Conservation (phyloP, 2,888 invertebrate species). For the Machimus atricapillus region DNA sequence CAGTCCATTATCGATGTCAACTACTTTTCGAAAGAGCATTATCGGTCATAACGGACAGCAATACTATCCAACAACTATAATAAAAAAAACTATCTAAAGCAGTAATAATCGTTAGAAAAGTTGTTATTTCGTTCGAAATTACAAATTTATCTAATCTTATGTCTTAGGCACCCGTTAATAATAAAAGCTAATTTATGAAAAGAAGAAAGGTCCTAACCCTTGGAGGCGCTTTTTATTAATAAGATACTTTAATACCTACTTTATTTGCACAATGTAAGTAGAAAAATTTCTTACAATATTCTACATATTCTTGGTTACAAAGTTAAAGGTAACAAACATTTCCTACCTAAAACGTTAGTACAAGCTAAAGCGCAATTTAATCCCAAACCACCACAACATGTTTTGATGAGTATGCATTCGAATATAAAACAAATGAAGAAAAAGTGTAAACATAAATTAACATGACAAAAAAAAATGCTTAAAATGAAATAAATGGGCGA, state of each 20-base stretch:
- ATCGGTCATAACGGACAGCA: too few relatives aligned
- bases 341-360: background rate
- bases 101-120: too few relatives aligned
- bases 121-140: too few relatives aligned
- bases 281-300: background rate
- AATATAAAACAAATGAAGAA: background rate
- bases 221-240: background rate
- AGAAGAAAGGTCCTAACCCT: background rate
- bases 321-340: background rate
- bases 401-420: background rate
- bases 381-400: conserved; percentile 37
- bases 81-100: too few relatives aligned
- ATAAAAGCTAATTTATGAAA: background rate
- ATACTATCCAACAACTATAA: too few relatives aligned
- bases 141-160: too few relatives aligned
- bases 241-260: background rate
- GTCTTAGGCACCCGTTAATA: too few relatives aligned
- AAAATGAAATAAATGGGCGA: background rate
- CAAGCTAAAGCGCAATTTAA: background rate
- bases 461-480: background rate
- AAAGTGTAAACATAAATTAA: background rate
- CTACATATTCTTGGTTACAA: background rate
- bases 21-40: too few relatives aligned
- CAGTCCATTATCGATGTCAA: too few relatives aligned
- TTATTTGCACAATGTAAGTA: background rate